phyloP scores from a whole-genome alignment of 2,797 vertebrate species.

The Schizopygopsis pylzovi region DNA sequence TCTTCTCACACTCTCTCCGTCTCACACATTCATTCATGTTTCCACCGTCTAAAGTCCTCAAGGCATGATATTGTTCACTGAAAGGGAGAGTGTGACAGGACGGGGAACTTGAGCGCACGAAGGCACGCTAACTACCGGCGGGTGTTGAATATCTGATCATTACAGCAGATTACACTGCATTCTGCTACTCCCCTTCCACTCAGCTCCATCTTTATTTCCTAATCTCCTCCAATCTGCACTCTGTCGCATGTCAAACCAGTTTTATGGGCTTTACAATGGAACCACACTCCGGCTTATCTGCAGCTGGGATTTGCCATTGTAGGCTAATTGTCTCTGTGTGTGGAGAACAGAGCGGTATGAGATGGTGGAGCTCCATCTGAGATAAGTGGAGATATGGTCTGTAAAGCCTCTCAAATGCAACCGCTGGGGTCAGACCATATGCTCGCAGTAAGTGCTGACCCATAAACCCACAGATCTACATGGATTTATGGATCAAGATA shows the following conservation, averaged over 20 bases:
- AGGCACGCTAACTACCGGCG: slow-evolving; percentile 41
- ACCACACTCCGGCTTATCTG: slow-evolving; percentile 50
- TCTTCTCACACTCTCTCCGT: slow-evolving; percentile 20
- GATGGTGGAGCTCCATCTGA: slow-evolving; percentile 27
- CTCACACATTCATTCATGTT: slow-evolving; percentile 25
- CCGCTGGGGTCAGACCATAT: slow-evolving; percentile 30
- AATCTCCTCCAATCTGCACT: slow-evolving; percentile 51
- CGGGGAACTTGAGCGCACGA: slow-evolving; percentile 42
- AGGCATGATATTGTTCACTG: slow-evolving; percentile 30
- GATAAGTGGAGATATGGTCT: slow-evolving; percentile 12
- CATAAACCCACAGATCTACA: slow-evolving; percentile 20
- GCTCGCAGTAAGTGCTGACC: slow-evolving; percentile 32
- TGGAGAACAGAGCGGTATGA: slow-evolving; percentile 18
- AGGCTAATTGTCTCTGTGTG: slow-evolving; percentile 46
- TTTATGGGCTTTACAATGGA: slow-evolving; percentile 49
- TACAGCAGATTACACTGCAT: slow-evolving; percentile 58
- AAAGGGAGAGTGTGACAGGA: slow-evolving; percentile 23
- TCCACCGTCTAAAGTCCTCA: slow-evolving; percentile 19
- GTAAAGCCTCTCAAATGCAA: slow-evolving; percentile 45
- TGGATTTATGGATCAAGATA: slow-evolving; percentile 20
- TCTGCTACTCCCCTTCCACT: slow-evolving; percentile 48
- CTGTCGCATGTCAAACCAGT: slow-evolving; percentile 54
- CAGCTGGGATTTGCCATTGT: slow-evolving; percentile 31
- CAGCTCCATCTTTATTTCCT: slow-evolving; percentile 38
- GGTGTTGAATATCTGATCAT: slow-evolving; percentile 64